A percentile compares a stretch with the other conserved stretches of the same genome.
phyloP scores from a whole-genome alignment of 2,113 vertebrate genomes.

The Actenoides lindsayi region DNA sequence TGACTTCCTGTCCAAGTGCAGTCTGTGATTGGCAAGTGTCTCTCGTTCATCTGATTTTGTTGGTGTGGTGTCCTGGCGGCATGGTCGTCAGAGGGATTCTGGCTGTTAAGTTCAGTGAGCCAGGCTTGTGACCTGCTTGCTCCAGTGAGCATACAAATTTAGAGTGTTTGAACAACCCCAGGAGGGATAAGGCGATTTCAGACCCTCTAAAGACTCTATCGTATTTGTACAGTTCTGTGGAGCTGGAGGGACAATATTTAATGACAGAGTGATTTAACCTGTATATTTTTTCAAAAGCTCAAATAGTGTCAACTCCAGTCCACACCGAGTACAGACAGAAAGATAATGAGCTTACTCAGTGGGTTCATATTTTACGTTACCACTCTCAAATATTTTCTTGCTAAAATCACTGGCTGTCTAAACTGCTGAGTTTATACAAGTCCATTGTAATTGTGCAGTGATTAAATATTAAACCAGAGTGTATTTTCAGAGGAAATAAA shows the following conservation, averaged over 20 bases:
- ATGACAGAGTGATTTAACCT: conserved; percentile 29
- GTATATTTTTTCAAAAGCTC: conserved; percentile 37
- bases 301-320: not conserved
- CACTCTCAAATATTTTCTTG: conserved; percentile 44
- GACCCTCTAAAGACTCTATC: not conserved
- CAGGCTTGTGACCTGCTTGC: rapidly evolving
- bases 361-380: conserved; percentile 44
- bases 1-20: not conserved
- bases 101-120: not conserved
- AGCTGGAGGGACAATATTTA: conserved; percentile 41
- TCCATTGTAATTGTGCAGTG: conserved; percentile 29
- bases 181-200: not conserved
- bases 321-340: not conserved
- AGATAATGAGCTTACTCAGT: conserved; percentile 13
- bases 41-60: not conserved
- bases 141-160: not conserved
- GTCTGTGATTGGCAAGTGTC: not conserved
- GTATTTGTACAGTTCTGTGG: conserved; percentile 20
- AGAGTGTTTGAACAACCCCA: not conserved
- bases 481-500: conserved; percentile 62
- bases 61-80: not conserved
- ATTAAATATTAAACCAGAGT: conserved; percentile 58
- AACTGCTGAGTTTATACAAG: conserved; percentile 15
- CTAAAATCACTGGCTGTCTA: conserved; percentile 26
- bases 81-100: rapidly evolving